Evolutionary conservation across 2,888 invertebrate genomes (phyloP), one percentile per base, ranked within the genome.

Genomic region (Phytoseiulus persimilis): DNA sequence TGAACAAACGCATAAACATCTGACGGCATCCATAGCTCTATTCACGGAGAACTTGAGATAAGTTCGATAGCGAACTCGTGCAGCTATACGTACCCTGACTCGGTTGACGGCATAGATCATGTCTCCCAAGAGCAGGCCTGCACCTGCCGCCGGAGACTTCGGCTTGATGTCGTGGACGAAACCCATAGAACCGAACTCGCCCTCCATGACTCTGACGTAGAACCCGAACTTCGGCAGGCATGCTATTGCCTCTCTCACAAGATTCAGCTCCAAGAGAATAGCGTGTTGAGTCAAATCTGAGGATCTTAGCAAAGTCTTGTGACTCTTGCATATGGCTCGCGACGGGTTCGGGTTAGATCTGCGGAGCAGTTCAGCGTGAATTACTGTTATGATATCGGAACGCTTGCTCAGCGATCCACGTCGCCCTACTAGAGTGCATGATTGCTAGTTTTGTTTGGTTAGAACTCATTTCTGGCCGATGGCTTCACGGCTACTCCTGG

Each of bases 101-200:
- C 31, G 28, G 32, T 87, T 87, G n/a, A 87, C 87, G 28, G n/a
- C 31, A 23, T 23, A 28, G 28, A 87, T 87, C 33, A 87, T 87
- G 23, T 87, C 87, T 31, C 87, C 87, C 28, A 39, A 33, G 39
- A 87, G 33, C 0, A 87, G 33, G 31, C 87, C 87, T 28, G 33
- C 87, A 0, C 28, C 39, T 39, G 39, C 6, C 32, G 87, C 87
- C 5, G 28, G 11, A 0, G 87, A 87, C 6, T 87, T 28, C 9
- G 31, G 33, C 31, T 87, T 87, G n/a, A 87, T 45, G 32, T 45
- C 39, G 87, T 31, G 45, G 9, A 87, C 87, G 87, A 87, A 87
- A 6, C 87, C 87, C 11, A 33, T 23, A 0, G 32, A 28, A 0
- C 87, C 87, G 32, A 9, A 33, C 9, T 39, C 87, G 33, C 87